phyloP scores from a whole-genome alignment of 1,140 invertebrate genomes.

The Babylonia areolata region DNA sequence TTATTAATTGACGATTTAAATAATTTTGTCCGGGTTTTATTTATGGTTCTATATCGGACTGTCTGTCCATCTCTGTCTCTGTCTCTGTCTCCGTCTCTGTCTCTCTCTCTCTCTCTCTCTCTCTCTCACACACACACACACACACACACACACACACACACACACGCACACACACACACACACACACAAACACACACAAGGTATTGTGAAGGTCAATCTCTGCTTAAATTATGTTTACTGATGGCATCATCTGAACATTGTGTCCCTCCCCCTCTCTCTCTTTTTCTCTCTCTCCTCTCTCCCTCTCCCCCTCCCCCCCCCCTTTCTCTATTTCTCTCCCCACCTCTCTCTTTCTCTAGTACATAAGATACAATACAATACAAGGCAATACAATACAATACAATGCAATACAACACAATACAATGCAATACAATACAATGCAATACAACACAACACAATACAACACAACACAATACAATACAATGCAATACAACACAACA shows the following conservation, averaged over 20 bases:
- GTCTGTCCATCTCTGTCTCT: neutral
- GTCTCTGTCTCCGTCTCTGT: neutral
- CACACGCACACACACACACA: neutral
- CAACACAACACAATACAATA: no score
- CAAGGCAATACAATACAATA: no score
- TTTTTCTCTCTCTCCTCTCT: neutral
- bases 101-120: conserved; percentile 15
- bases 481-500: no score
- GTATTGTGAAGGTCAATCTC: no score
- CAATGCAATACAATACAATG: no score
- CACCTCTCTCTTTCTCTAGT: conserved; percentile 28
- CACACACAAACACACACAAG: no score
- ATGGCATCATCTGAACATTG: no score
- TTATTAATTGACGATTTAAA: neutral
- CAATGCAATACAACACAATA: no score
- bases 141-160: neutral
- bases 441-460: no score
- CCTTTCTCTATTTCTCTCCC: no score
- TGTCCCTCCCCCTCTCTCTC: neutral
- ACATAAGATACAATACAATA: no score
- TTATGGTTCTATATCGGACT: neutral
- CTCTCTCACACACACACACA: neutral
- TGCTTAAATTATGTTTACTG: no score
- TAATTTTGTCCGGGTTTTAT: neutral
- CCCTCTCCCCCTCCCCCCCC: neutral